A percentile compares a stretch with the other conserved stretches of the same genome.
Conservation (phyloP, 2,797 vertebrate species). For the Phaenicophaeus curvirostris region DNA sequence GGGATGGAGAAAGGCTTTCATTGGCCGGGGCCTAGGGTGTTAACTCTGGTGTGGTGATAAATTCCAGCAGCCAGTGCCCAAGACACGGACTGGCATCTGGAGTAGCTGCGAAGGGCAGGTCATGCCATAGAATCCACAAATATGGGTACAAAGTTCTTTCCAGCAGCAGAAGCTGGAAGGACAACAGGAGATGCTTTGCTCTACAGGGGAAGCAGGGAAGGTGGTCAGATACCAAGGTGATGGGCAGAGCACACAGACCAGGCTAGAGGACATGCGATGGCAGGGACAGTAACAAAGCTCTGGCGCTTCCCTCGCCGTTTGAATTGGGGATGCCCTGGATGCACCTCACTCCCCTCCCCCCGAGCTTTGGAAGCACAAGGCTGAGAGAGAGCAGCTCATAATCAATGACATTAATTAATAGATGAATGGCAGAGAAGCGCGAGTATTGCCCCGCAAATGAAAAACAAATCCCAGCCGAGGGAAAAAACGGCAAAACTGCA, state of each 20-base stretch:
- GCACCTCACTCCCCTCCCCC: neutral
- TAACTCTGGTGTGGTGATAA: neutral
- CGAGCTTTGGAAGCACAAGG: neutral
- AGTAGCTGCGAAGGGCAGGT: neutral
- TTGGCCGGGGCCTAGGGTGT: neutral
- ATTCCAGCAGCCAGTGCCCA: neutral
- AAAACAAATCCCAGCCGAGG: conserved; percentile 52
- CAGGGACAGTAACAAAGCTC: neutral
- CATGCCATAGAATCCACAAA: accelerated
- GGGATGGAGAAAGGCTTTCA: neutral
- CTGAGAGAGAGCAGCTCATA: conserved; percentile 11
- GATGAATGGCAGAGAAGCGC: neutral
- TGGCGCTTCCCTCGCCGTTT: neutral
- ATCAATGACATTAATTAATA: conserved; percentile 59
- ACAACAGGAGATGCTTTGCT: neutral
- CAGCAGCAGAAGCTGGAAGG: neutral
- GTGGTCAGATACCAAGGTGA: neutral
- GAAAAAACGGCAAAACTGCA: conserved; percentile 22
- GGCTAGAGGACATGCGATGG: neutral
- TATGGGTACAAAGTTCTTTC: neutral
- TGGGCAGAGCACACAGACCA: neutral
- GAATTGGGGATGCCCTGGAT: neutral
- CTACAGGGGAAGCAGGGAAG: neutral
- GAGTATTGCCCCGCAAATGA: conserved; percentile 33
- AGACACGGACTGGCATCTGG: neutral